A percentile compares a stretch with the other conserved stretches of the same genome.
Evolutionary conservation across 2,113 vertebrate species (phyloP).

Genomic region (Labeo rohita): DNA sequence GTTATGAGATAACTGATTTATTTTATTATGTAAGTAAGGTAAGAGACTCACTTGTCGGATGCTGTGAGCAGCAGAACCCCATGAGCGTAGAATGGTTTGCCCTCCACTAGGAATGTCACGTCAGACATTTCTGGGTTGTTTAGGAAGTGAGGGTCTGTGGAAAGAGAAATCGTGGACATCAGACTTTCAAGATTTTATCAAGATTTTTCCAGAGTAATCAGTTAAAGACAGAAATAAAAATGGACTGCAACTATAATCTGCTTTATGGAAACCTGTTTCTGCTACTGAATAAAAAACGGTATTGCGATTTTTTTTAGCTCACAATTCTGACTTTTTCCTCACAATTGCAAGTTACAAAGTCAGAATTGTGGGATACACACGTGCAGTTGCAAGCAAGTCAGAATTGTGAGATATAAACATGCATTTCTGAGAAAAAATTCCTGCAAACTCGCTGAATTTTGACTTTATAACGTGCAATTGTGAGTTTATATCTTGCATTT

Average conservation of each 20-base stretch:
- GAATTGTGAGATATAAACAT: no score
- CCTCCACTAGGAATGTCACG: constrained; percentile 92
- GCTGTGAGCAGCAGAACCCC: constrained; percentile 95
- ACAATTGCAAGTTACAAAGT: no score
- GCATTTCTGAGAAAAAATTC: no score
- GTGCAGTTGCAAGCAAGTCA: no score
- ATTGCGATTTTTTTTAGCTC: no score
- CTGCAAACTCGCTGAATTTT: no score
- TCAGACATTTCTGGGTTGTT: constrained; percentile 99
- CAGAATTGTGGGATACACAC: no score
- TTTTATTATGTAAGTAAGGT: neutral
- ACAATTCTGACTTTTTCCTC: no score
- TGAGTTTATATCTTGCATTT: no score
- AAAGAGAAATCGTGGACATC: constrained; percentile 3
- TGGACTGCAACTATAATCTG: neutral
- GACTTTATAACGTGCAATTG: no score
- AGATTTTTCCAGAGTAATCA: neutral
- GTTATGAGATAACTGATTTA: neutral
- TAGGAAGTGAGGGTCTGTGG: constrained; percentile 91
- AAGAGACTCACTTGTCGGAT: constrained; percentile 85
- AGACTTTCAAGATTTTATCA: neutral
- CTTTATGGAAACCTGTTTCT: neutral
- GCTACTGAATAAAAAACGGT: no score
- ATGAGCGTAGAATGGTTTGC: constrained; percentile 95
- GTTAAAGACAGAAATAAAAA: neutral